phyloP scores from a whole-genome alignment of 2,797 vertebrate species.

The Myotis pilosus region DNA sequence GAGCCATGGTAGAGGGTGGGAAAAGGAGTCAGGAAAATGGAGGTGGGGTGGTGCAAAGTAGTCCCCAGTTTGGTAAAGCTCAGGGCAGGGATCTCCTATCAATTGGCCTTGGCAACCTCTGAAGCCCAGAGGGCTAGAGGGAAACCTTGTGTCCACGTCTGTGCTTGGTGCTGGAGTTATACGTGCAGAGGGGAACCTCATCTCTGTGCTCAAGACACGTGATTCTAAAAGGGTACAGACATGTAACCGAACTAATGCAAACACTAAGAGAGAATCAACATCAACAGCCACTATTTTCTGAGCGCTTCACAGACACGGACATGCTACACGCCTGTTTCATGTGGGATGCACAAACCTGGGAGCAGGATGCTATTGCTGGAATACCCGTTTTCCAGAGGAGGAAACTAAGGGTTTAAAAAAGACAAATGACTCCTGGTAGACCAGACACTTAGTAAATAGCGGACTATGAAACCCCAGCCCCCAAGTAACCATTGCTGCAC shows the following conservation, averaged over 20 bases:
- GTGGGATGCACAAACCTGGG: background rate
- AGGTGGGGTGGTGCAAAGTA: no score
- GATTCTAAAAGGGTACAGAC: background rate
- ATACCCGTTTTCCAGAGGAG: background rate
- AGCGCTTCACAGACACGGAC: background rate
- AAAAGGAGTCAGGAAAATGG: background rate
- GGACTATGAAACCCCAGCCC: background rate
- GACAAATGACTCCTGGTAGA: background rate
- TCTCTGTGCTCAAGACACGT: background rate
- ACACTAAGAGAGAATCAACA: background rate
- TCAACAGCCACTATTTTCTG: background rate
- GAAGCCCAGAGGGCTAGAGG: no score
- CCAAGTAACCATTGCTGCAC: background rate
- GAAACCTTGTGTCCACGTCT: background rate
- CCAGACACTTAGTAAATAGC: background rate
- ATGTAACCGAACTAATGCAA: background rate
- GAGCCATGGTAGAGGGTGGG: no score
- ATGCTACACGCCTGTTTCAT: background rate
- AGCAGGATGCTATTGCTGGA: background rate
- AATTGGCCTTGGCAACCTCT: fast-evolving
- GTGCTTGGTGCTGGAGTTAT: background rate
- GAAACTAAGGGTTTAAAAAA: background rate
- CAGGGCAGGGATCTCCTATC: background rate
- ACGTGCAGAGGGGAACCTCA: background rate
- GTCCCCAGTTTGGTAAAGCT: background rate